phyloP scores from a whole-genome alignment of 2,888 invertebrate species.

The Diarsia mendica region DNA sequence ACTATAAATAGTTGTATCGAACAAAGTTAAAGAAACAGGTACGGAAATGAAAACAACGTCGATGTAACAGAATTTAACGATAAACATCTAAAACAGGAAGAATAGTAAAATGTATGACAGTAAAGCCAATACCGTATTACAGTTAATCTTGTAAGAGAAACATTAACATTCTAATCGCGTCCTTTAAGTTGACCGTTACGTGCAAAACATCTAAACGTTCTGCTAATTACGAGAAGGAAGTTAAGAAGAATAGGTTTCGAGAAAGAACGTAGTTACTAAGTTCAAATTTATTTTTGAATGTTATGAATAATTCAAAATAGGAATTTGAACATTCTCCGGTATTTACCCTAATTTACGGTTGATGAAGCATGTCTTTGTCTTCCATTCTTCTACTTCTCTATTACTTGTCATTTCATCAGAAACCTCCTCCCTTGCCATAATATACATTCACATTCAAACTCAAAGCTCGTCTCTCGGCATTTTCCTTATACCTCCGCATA shows the following conservation, averaged over 20 bases:
- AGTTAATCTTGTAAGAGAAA: conserved; percentile 28
- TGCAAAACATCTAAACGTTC: conserved; percentile 15
- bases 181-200: conserved; percentile 14
- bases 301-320: too few species aligned
- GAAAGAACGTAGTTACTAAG: not conserved
- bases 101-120: conserved; percentile 4
- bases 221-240: not conserved
- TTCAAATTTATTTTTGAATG: too few species aligned
- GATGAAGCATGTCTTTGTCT: too few species aligned
- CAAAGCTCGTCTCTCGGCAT: too few species aligned
- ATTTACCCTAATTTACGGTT: too few species aligned
- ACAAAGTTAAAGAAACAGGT: not conserved
- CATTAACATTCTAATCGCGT: conserved; percentile 16
- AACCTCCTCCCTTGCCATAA: too few species aligned
- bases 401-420: too few species aligned
- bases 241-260: not conserved
- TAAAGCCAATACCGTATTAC: conserved; percentile 17
- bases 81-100: conserved; percentile 43
- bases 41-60: conserved; percentile 19
- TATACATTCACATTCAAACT: too few species aligned
- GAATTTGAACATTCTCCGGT: too few species aligned
- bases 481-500: too few species aligned
- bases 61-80: conserved; percentile 23
- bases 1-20: not conserved
- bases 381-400: too few species aligned